A percentile compares a stretch with the other conserved stretches of the same genome.
phyloP scores from a whole-genome alignment of 1,140 invertebrate genomes.

The Drosophila takahashii region DNA sequence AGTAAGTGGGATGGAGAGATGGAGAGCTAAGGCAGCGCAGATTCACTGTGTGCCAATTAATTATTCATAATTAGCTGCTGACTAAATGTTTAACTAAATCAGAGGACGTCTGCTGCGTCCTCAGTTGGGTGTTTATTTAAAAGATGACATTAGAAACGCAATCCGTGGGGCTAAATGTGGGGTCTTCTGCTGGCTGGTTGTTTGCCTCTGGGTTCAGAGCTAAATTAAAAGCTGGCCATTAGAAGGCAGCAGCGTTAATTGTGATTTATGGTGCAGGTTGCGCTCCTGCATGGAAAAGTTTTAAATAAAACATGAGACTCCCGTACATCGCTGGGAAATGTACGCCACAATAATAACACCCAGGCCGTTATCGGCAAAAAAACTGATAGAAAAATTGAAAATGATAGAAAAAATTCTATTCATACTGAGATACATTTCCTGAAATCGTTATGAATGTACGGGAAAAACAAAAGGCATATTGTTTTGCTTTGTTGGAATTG shows the following conservation, averaged over 20 bases:
- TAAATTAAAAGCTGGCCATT: conserved; percentile 61
- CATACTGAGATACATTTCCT: background rate
- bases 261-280: conserved; percentile 57
- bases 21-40: background rate
- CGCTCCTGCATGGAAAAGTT: conserved; percentile 7
- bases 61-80: conserved; percentile 74
- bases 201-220: conserved; percentile 41
- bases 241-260: conserved; percentile 48
- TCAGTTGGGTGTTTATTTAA: conserved; percentile 43
- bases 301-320: conserved; percentile 15
- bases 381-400: background rate
- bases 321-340: background rate
- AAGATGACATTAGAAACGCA: conserved; percentile 41
- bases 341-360: background rate
- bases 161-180: conserved; percentile 27
- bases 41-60: conserved; percentile 57
- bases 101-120: conserved; percentile 35
- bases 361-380: background rate
- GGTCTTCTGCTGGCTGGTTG: conserved; percentile 4
- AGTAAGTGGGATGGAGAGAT: too few relatives aligned
- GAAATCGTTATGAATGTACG: background rate
- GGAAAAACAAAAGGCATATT: background rate
- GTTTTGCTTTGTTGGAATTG: background rate
- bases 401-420: background rate
- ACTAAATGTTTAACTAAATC: conserved; percentile 76